phyloP scores from a whole-genome alignment of 1,140 invertebrate genomes.

The Trachymyrmex cornetzi region DNA sequence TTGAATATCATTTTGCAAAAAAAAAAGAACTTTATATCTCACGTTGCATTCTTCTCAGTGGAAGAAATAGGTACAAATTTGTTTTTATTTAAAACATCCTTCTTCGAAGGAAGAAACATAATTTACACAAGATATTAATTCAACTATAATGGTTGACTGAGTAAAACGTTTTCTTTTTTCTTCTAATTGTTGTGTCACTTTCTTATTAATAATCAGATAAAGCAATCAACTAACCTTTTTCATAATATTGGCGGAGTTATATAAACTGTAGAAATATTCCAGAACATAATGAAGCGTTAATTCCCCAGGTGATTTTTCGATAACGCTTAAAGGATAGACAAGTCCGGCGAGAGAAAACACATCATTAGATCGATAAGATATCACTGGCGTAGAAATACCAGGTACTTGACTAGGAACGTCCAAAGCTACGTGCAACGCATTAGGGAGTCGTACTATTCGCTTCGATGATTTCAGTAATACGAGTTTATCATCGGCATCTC shows the following conservation, averaged over 20 bases:
- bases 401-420: conserved; percentile 86
- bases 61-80: background rate
- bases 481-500: conserved; percentile 80
- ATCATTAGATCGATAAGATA: conserved; percentile 84
- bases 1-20: background rate
- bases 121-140: no score
- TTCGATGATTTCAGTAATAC: conserved; percentile 85
- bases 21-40: background rate
- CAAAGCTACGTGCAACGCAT: conserved; percentile 82
- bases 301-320: conserved; percentile 81
- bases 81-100: background rate
- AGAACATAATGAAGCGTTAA: conserved; percentile 87
- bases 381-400: conserved; percentile 84
- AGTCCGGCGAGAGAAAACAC: conserved; percentile 80
- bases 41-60: background rate
- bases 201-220: conserved; percentile 20
- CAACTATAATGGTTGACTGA: background rate
- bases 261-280: conserved; percentile 87
- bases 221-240: conserved; percentile 79
- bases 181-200: background rate
- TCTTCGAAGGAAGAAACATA: no score
- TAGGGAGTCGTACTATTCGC: conserved; percentile 85
- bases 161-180: background rate
- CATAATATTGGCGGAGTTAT: conserved; percentile 86
- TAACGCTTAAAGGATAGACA: conserved; percentile 78